Conservation (phyloP, 2,113 vertebrate genomes). For the Nannospalax galili region DNA sequence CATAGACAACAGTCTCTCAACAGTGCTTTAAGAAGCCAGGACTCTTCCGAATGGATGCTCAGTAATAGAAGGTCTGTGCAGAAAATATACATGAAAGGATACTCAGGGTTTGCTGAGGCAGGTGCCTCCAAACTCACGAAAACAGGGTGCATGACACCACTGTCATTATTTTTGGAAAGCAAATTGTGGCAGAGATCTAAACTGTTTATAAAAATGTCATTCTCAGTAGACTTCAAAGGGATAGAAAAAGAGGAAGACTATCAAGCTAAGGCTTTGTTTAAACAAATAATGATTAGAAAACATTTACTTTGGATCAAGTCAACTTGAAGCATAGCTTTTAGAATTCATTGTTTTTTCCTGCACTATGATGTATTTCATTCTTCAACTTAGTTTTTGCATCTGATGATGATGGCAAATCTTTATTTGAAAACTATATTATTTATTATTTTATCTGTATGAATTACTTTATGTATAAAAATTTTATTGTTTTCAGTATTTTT, state of each 20-base stretch:
- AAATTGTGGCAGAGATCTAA: slow-evolving; percentile 72
- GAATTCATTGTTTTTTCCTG: slow-evolving; percentile 77
- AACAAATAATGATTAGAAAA: slow-evolving; percentile 88
- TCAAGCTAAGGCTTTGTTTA: slow-evolving; percentile 87
- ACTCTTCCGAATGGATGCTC: slow-evolving; percentile 37
- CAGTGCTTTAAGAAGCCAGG: slow-evolving; percentile 50
- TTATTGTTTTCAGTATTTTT: not conserved
- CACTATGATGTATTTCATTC: slow-evolving; percentile 65
- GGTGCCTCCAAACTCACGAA: slow-evolving; percentile 29
- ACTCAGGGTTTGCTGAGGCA: slow-evolving; percentile 4
- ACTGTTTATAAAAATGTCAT: slow-evolving; percentile 75
- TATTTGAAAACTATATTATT: no score
- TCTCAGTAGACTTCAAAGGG: slow-evolving; percentile 79
- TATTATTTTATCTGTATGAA: no score
- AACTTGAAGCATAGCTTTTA: slow-evolving; percentile 81
- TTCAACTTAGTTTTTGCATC: not conserved
- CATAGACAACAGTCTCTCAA: slow-evolving; percentile 68
- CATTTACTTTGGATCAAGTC: slow-evolving; percentile 86
- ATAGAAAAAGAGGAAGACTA: slow-evolving; percentile 86
- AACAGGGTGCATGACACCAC: slow-evolving; percentile 29
- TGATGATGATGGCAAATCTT: slow-evolving; percentile 6
- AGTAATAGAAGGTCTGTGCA: slow-evolving; percentile 60
- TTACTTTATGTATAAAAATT: not conserved
- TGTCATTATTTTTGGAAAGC: slow-evolving; percentile 62
- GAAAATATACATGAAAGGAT: slow-evolving; percentile 55